These are phyloP conservation scores for Panzeria rudis DNA, from an alignment of 2,888 invertebrate species.

Conservation along the genomic window DNA sequence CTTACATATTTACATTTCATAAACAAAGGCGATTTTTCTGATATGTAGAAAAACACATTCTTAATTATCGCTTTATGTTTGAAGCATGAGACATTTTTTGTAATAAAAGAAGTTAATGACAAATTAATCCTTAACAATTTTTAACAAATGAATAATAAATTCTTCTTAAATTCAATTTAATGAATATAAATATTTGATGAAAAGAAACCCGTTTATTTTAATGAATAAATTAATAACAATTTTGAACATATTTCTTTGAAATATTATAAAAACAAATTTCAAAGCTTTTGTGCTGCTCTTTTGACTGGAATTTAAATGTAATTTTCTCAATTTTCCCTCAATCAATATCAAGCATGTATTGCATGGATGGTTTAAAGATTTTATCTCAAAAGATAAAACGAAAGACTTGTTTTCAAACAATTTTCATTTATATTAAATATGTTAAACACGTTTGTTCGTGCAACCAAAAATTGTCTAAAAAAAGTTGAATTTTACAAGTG, in stretches of 20 bases:
- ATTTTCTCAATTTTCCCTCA: background rate
- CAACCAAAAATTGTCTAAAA: conserved; percentile 13
- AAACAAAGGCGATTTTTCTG: no score
- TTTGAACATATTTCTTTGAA: background rate
- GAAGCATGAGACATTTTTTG: no score
- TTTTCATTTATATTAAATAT: conserved; percentile 24
- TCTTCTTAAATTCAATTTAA: background rate
- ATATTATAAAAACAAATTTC: no score
- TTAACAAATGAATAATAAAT: background rate
- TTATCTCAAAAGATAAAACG: background rate
- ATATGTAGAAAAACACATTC: no score
- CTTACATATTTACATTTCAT: no score
- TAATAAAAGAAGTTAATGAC: no score
- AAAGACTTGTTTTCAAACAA: background rate
- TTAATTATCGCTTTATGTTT: no score
- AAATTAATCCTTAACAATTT: no score
- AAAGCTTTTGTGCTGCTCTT: no score
- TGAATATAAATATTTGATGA: background rate
- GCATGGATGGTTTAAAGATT: background rate
- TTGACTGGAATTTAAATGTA: background rate
- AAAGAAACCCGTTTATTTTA: background rate
- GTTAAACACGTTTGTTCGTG: conserved; percentile 39
- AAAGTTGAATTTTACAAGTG: conserved; percentile 1
- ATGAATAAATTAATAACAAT: conserved; percentile 19
- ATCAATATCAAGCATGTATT: background rate